These are phyloP conservation scores for Parotia lawesii DNA, from an alignment of 2,113 vertebrate genomes.

Conservation along the genomic window DNA sequence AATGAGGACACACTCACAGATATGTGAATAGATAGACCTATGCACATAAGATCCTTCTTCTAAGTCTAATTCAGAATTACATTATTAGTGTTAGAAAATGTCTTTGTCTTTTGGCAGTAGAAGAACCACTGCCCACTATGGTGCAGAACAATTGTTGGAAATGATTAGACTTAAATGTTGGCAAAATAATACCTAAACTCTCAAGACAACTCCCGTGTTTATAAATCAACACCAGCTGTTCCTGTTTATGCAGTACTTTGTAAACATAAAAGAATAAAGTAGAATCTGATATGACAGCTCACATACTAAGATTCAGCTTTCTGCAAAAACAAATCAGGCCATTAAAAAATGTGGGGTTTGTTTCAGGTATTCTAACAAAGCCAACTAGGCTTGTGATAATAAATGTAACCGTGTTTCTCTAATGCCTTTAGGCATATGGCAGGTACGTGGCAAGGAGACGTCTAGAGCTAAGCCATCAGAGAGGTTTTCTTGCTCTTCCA, in stretches of 20 bases:
- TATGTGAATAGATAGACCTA: neutral
- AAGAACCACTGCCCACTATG: neutral
- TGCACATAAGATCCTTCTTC: neutral
- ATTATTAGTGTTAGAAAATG: neutral
- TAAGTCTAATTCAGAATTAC: neutral
- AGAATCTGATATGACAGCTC: conserved; percentile 41
- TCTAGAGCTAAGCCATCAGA: neutral
- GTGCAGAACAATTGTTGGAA: conserved; percentile 35
- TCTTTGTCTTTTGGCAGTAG: neutral
- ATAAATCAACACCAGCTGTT: conserved; percentile 71
- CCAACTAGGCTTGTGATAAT: neutral
- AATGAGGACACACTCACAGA: neutral
- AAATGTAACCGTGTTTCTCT: neutral
- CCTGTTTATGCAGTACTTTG: conserved; percentile 60
- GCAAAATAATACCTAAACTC: conserved; percentile 62
- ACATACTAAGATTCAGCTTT: conserved; percentile 21
- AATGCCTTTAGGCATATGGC: neutral
- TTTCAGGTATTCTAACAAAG: neutral
- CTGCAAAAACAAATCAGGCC: conserved; percentile 12
- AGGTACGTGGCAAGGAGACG: conserved; percentile 9
- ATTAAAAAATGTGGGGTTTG: conserved; percentile 24
- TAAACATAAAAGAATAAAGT: conserved; percentile 58
- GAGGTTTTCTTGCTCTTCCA: neutral
- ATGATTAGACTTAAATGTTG: conserved; percentile 55
- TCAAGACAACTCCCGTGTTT: conserved; percentile 67